These are phyloP conservation scores for Arctia plantaginis DNA, from an alignment of 2,888 invertebrate genomes.

Conservation along the genomic window DNA sequence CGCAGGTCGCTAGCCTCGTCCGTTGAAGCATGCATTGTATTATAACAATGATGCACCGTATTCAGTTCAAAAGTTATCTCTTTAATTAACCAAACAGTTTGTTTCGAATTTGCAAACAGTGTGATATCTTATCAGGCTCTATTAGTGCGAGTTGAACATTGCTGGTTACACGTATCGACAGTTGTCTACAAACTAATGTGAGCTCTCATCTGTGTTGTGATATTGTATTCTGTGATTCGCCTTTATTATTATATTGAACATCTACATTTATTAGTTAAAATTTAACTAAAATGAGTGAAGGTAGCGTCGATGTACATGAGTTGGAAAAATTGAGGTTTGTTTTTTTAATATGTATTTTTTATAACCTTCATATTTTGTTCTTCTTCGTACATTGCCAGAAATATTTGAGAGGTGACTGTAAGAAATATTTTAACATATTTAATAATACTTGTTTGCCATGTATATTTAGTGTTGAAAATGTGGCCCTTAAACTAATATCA, in stretches of 20 bases:
- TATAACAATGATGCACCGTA: slow-evolving; percentile 57
- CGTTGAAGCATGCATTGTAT: slow-evolving; percentile 50
- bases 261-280: slow-evolving; percentile 41
- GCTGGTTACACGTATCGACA: slow-evolving; percentile 64
- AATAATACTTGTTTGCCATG: neutral
- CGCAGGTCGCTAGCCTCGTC: slow-evolving; percentile 53
- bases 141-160: slow-evolving; percentile 70
- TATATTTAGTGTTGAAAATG: neutral
- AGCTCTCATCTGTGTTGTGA: slow-evolving; percentile 52
- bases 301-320: slow-evolving; percentile 71
- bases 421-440: neutral
- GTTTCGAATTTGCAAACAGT: slow-evolving; percentile 73
- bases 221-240: slow-evolving; percentile 39
- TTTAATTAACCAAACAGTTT: slow-evolving; percentile 65
- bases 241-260: slow-evolving; percentile 28
- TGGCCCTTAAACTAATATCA: neutral
- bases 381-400: neutral
- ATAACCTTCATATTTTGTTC: neutral
- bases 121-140: slow-evolving; percentile 76
- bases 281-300: slow-evolving; percentile 65
- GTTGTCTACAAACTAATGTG: slow-evolving; percentile 60
- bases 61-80: slow-evolving; percentile 59
- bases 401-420: neutral
- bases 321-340: slow-evolving; percentile 77
- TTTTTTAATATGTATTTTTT: slow-evolving; percentile 1